Base-by-base conservation (phyloP, 1,140 invertebrate species). In the Charaxes varanes region DNA sequence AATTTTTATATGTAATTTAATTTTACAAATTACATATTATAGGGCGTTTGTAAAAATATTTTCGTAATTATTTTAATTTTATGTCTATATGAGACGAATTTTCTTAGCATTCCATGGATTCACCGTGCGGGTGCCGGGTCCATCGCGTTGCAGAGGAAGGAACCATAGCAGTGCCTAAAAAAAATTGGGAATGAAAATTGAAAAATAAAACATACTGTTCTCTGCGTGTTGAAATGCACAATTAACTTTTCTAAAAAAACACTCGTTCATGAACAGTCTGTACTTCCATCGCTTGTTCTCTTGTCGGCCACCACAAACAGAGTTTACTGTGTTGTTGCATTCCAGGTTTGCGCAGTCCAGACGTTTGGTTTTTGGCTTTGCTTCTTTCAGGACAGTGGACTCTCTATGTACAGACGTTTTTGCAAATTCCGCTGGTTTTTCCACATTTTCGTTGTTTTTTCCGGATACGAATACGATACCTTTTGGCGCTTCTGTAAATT, bases 171-270 rank as follows among this genome's bases (percentile, higher is more conserved):
- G n/a, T n/a, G n/a, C n/a, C n/a, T n/a, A n/a, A n/a, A n/a, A n/a
- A n/a, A n/a, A n/a, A n/a, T n/a, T n/a, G n/a, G n/a, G n/a, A n/a
- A n/a, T n/a, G n/a, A n/a, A n/a, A n/a, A n/a, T n/a, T n/a, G n/a
- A 10, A 12, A 31, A 45, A 33, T 35, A 7, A 27, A 15, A 76
- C 72, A 65, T 38, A 80, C 76, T 49, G 32, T 76, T 80, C 6
- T 33, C 35, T 6, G 45, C 43, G 44, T 71, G 51, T 33, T 56
- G 69, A 17, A 77, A 73, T 0, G 15, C 57, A 27, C 76, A 80
- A 19, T 80, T 78, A 0, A 78, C 73, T 52, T 76, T 80, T 8
- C 65, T 58, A 6, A 70, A 76, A 10, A 49, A 78, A 24, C 76
- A 81, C 5, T 78, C 65, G 8, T 76, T 81, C 8, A 63, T 21